Base-by-base conservation (phyloP, 2,113 vertebrate species). In the Melanerpes aurifrons region DNA sequence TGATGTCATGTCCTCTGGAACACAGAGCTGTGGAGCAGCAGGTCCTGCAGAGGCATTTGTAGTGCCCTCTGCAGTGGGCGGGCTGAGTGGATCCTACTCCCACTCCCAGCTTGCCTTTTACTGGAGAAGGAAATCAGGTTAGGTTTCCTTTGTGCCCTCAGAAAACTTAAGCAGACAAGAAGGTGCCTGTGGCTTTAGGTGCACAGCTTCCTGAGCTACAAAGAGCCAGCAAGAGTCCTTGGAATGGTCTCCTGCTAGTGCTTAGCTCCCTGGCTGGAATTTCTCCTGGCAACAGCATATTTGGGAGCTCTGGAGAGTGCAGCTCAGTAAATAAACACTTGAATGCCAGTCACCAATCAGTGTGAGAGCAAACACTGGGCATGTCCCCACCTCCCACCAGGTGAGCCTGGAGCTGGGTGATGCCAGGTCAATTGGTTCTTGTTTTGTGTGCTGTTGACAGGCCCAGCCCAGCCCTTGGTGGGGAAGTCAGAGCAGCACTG, bases 201-300 rank as follows among this genome's bases (percentile, higher is more conserved):
- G 47, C 62, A 21, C 10, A 57, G 50, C 56, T 73, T 50, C 59
- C 87, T 45, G 35, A 68, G 68, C 47, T 68, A 53, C 68, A 78
- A 82, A 66, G 74, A 85, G 94, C 78, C 71, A 80, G 50, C 85
- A 89, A 56, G 78, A 91, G 78, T 66, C 40, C 82, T 85, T 87
- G 58, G 81, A 92, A 90, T 69, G 91, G 59, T 62, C 87, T 92
- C 67, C 71, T 73, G 75, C 10, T 63, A 70, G 53, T 31, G 50
- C 71, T 82, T 58, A 66, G 24, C 16, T 86, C 28, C 37, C 70
- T 62, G 79, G 89, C 9, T 67, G 78, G 82, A 85, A 94, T 91
- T 96, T 89, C 35, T 61, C 74, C 53, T 24, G 67, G 64, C 78
- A 95, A 73, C 59, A 75, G 77, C 13, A 2, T 76, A 62, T 67